Evolutionary conservation across 2,797 vertebrate genomes (phyloP).

Genomic region (Oophaga sylvatica): DNA sequence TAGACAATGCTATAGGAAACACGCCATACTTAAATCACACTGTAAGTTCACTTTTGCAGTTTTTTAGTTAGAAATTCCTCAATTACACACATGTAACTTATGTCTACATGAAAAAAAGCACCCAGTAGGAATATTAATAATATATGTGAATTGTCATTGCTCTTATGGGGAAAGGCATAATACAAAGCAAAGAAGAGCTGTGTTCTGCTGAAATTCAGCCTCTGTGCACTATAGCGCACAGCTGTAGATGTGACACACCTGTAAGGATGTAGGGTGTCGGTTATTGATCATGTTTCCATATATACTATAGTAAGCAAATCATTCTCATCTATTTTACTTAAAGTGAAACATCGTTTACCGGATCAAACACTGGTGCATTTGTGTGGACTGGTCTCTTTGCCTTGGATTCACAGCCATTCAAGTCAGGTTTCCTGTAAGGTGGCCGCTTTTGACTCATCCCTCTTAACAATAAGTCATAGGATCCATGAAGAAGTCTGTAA

Average conservation of each 20-base stretch:
- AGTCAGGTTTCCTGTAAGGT: slow-evolving; percentile 75
- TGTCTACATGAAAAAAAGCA: no score
- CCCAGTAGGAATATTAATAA: no score
- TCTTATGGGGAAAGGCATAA: no score
- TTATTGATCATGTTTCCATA: background rate
- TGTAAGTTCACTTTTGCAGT: no score
- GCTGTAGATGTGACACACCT: background rate
- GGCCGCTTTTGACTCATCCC: slow-evolving; percentile 76
- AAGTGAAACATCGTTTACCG: slow-evolving; percentile 77
- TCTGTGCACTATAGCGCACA: background rate
- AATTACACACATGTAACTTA: no score
- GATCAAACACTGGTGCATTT: slow-evolving; percentile 76
- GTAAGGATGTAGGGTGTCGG: background rate
- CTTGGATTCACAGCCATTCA: slow-evolving; percentile 85
- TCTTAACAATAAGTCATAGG: slow-evolving; percentile 78
- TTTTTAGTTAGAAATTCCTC: no score
- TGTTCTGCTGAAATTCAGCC: background rate
- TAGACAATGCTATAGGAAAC: no score
- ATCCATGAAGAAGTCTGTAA: slow-evolving; percentile 82
- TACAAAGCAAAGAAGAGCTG: no score
- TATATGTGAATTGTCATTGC: no score
- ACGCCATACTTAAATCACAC: no score
- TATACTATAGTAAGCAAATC: background rate
- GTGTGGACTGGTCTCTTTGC: slow-evolving; percentile 87
- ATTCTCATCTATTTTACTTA: background rate